Evolutionary conservation across 2,888 invertebrate genomes (phyloP).

Genomic region (Cremastinae sp.): DNA sequence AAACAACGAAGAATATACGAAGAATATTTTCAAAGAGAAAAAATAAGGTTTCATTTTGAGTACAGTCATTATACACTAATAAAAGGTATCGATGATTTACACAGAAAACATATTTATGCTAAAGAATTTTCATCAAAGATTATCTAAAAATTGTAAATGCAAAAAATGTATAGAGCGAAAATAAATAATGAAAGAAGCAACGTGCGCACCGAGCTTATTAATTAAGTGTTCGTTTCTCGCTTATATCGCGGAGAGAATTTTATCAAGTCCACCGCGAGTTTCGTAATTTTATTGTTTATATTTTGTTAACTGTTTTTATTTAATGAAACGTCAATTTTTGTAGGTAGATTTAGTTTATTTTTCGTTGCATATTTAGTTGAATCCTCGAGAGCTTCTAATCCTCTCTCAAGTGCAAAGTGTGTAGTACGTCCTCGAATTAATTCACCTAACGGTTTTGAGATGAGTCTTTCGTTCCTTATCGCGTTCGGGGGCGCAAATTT

Average conservation of each 20-base stretch:
- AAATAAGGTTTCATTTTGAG: too few relatives aligned
- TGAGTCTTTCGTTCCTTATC: background rate
- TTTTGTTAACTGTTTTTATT: conserved; percentile 55
- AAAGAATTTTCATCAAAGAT: too few relatives aligned
- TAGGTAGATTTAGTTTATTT: conserved; percentile 19
- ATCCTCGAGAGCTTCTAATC: conserved; percentile 28
- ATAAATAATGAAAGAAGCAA: too few relatives aligned
- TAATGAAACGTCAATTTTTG: conserved; percentile 41
- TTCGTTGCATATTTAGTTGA: background rate
- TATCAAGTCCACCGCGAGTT: conserved; percentile 32
- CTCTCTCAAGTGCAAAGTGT: conserved; percentile 21
- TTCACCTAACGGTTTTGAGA: conserved; percentile 43
- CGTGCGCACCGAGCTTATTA: too few relatives aligned
- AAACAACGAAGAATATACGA: too few relatives aligned
- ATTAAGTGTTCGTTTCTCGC: conserved; percentile 34
- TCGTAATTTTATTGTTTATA: conserved; percentile 54
- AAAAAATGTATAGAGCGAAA: too few relatives aligned
- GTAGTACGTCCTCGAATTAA: conserved; percentile 54
- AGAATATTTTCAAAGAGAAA: too few relatives aligned
- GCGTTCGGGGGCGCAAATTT: background rate
- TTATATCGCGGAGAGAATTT: conserved; percentile 36
- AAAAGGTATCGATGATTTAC: too few relatives aligned
- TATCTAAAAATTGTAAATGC: too few relatives aligned
- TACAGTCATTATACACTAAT: too few relatives aligned
- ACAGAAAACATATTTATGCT: too few relatives aligned